Evolutionary conservation across 2,797 vertebrate genomes (phyloP), one percentile per base, ranked within the genome.

Genomic region (Gobio occitaniae): DNA sequence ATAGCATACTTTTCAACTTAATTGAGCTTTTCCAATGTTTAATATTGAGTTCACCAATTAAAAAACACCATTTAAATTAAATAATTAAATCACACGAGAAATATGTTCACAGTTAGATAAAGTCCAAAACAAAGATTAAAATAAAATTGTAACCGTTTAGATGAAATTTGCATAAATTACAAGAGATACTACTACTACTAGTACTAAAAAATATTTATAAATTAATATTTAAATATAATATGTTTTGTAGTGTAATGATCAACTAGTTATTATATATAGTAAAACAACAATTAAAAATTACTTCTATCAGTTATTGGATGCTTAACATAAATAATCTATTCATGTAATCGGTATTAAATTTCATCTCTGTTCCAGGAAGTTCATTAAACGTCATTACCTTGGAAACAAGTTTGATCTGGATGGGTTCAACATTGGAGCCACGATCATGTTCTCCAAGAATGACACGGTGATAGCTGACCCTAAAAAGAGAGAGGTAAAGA

Each of bases 361-460:
- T 59, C 7, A 59, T 59, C 1, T 21, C 17, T 41, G 16, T 6
- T 63, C 12, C 61, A 15, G 25, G 32, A 38, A 74, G 4, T 29
- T 21, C 29, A 36, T 54, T 21, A 5, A 52, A 36, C 4, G 29
- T 19, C 19, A 17, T 74, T 74, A 76, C 96, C 96, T 95, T 50
- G 69, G 89, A 88, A 0, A 97, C 89, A 2, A 6, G 44, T 84
- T 96, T 87, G 47, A 91, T 86, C 92, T 97, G 97, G 89, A 95
- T 83, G 2, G 79, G 9, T 84, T 95, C 92, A 0, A 84, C 66
- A 0, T 75, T 83, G 1, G 93, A 93, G 2, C 87, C 78, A 74
- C 95, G 95, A 90, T 97, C 91, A 17, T 96, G 96, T 71, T 96
- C 96, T 1, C 96, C 96, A 2, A 97, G 92, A 86, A 98, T 85